Evolutionary conservation across 2,113 vertebrate species (phyloP).

Genomic region (Chaetorhynchus papuensis): DNA sequence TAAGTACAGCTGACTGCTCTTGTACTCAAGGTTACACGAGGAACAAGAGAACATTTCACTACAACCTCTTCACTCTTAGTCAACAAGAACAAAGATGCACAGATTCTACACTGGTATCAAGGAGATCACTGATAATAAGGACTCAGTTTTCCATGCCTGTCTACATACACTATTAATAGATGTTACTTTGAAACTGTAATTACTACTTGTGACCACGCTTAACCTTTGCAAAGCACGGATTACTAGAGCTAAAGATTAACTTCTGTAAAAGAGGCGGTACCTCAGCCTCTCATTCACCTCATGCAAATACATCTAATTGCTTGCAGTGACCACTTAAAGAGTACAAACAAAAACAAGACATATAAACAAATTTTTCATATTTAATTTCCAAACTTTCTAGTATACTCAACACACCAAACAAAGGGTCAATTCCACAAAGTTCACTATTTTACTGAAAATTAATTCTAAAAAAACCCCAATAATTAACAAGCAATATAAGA

Average conservation of each 20-base stretch:
- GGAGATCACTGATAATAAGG: conserved; percentile 1
- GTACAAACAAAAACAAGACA: not conserved
- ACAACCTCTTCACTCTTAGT: not conserved
- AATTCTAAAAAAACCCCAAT: not conserved
- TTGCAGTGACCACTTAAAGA: not conserved
- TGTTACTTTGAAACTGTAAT: conserved; percentile 34
- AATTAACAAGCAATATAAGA: not conserved
- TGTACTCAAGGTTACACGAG: not conserved
- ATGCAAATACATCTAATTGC: not conserved
- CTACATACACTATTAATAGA: conserved; percentile 23
- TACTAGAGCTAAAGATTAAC: conserved; percentile 18
- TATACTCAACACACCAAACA: not conserved
- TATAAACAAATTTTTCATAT: not conserved
- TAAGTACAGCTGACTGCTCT: conserved; percentile 17
- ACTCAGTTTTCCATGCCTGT: not conserved
- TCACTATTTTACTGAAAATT: not conserved
- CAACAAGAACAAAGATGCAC: conserved; percentile 1
- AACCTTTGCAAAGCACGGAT: not conserved
- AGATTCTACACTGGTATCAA: not conserved
- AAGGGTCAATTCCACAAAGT: not conserved
- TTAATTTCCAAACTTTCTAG: not conserved
- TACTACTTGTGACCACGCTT: not conserved
- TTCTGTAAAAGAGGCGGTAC: not conserved
- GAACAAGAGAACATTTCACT: conserved; percentile 24
- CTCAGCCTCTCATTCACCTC: not conserved